Evolutionary conservation across 2,113 vertebrate genomes (phyloP), one percentile per base, ranked within the genome.

Genomic region (Hipposideros armiger): DNA sequence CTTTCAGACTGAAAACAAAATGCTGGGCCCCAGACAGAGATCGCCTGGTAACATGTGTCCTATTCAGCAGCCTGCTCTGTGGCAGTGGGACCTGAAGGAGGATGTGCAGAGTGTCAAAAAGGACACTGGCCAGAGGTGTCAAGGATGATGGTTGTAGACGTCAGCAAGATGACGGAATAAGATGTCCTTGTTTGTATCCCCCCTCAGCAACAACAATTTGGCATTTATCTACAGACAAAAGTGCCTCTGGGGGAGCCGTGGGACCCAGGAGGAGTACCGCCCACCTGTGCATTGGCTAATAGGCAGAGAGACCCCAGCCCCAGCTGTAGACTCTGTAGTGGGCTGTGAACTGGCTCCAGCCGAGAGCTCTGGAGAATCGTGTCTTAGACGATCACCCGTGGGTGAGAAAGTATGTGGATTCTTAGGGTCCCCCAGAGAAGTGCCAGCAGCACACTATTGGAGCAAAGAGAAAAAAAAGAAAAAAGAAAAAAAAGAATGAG

Each of bases 1-100:
- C 81, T 95, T 95, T 91, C 91, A 95, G 86, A 89, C 62, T 54
- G 42, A 82, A 96, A 97, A 82, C 77, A 95, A 94, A 90, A 85
- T 64, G 60, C 73, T 93, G 81, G 67, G 52, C 47, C 20, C 36
- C 22, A 95, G 81, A 91, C 45, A n/a, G 90, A 91, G 47, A 84
- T 40, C 85, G 82, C 54, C 81, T n/a, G 50, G 32, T 88, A 24
- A 50, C 36, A 32, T 73, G 30, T 58, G 67, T 91, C 87, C 86
- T 83, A 15, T 32, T 80, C n/a, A 32, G 28, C 56, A 40, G 40
- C 67, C 50, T 69, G 47, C 14, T 26, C 45, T 15, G 32, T 47
- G 47, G 62, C 11, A 91, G 30, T 19, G 64, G 28, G 36, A n/a
- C 36, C 67, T 20, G 80, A 67, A 96, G 50, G 40, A 64, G 60